Evolutionary conservation across 2,797 vertebrate genomes (phyloP).

Genomic region (Acanthopagrus latus): DNA sequence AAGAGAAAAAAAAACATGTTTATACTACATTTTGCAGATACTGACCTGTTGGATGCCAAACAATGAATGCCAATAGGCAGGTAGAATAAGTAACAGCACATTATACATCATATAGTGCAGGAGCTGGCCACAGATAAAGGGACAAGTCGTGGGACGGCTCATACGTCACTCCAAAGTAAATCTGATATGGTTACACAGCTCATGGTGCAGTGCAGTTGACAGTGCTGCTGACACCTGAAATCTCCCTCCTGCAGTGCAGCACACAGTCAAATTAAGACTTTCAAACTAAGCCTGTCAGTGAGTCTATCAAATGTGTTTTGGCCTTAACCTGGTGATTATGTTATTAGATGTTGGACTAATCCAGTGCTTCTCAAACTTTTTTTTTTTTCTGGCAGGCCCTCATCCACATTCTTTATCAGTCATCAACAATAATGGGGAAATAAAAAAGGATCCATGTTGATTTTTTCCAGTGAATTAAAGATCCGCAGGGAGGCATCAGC

Average conservation of each 20-base stretch:
- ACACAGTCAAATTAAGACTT: constrained; percentile 13
- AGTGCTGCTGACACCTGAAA: constrained; percentile 43
- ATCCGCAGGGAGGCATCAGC: not conserved
- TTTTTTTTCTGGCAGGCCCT: not conserved
- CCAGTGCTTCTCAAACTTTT: not conserved
- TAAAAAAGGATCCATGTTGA: not conserved
- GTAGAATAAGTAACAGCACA: not conserved
- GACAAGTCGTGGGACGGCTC: not conserved
- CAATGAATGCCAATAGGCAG: not conserved
- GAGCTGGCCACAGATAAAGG: not conserved
- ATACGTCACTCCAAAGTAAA: constrained; percentile 22
- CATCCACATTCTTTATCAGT: too few relatives aligned
- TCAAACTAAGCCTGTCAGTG: constrained; percentile 10
- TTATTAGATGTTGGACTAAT: constrained; percentile 7
- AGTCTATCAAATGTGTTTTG: constrained; percentile 18
- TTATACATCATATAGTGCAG: not conserved
- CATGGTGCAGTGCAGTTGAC: constrained; percentile 55
- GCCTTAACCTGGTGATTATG: constrained; percentile 37
- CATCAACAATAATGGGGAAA: too few relatives aligned
- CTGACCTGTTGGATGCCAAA: constrained; percentile 29
- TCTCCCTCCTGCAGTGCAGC: constrained; percentile 43
- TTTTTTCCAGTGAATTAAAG: not conserved
- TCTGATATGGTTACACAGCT: constrained; percentile 26
- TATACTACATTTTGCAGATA: not conserved
- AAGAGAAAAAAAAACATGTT: not conserved